Conservation (phyloP, 2,113 vertebrate species). For the Riparia riparia region DNA sequence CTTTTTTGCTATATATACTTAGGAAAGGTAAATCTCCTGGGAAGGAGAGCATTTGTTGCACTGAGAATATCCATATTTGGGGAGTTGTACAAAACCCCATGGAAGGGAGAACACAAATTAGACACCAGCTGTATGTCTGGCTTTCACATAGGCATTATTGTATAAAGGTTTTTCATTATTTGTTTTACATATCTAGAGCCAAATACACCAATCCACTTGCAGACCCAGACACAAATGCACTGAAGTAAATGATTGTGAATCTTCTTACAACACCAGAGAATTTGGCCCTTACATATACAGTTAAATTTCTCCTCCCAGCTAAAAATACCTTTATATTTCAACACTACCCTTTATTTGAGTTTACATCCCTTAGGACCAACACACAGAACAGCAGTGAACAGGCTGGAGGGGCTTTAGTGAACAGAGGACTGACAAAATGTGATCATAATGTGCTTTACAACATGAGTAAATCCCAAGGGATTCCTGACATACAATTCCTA, state of each 20-base stretch:
- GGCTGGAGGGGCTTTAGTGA: conserved; percentile 68
- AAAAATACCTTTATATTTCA: conserved; percentile 71
- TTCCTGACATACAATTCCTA: conserved; percentile 37
- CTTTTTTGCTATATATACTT: not conserved
- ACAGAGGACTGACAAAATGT: conserved; percentile 69
- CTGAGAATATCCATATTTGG: not conserved
- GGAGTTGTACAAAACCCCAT: not conserved
- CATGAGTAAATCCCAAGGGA: conserved; percentile 52
- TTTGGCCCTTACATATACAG: conserved; percentile 23
- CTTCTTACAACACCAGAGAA: not conserved
- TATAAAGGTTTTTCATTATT: not conserved
- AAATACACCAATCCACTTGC: not conserved
- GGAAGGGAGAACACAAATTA: not conserved
- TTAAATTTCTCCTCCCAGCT: conserved; percentile 68
- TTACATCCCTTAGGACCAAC: conserved; percentile 70
- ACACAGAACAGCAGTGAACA: conserved; percentile 45
- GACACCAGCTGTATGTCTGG: not conserved
- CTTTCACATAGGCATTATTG: not conserved
- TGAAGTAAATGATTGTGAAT: conserved; percentile 13
- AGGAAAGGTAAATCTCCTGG: not conserved
- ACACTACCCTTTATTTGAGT: conserved; percentile 67
- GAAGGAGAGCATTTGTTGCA: not conserved
- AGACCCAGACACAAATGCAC: not conserved
- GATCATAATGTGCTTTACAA: conserved; percentile 70
- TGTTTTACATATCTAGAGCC: not conserved